Percentiles rank a stretch among this genome's conserved stretches.
Evolutionary conservation across 2,113 vertebrate species (phyloP).

Genomic region (Ailuropoda melanoleuca): DNA sequence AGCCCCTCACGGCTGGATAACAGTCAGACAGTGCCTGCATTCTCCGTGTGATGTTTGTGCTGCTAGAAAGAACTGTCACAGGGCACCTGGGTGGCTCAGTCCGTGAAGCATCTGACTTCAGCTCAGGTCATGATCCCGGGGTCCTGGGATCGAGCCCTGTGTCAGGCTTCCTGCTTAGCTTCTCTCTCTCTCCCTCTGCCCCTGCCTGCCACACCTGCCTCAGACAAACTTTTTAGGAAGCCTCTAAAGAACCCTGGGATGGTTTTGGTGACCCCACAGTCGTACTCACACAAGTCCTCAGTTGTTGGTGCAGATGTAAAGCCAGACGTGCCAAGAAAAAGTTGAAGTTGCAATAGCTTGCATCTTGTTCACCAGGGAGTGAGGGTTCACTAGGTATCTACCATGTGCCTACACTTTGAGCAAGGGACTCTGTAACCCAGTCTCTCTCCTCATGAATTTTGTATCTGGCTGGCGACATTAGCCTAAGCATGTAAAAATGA

Average conservation of each 20-base stretch:
- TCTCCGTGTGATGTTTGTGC: not conserved
- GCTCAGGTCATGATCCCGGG: not conserved
- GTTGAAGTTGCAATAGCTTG: not conserved
- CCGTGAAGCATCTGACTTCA: not conserved
- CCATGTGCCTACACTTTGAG: accelerated
- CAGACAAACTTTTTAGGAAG: not conserved
- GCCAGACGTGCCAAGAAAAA: accelerated
- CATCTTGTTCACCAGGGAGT: not conserved
- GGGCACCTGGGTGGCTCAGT: not conserved
- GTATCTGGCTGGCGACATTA: not conserved
- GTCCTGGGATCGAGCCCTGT: not conserved
- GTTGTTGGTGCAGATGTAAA: not conserved
- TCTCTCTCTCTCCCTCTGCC: too few species aligned
- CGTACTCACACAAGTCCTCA: too few species aligned
- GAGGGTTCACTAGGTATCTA: not conserved
- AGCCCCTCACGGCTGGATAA: accelerated
- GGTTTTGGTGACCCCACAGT: not conserved
- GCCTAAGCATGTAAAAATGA: not conserved
- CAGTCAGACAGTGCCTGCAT: too few species aligned
- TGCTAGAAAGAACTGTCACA: not conserved
- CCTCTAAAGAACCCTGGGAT: not conserved
- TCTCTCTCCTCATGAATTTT: not conserved
- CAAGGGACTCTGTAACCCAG: not conserved
- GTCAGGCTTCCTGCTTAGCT: too few species aligned
- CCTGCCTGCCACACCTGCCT: not conserved